Base-by-base conservation (phyloP, 1,140 invertebrate species). In the Temnothorax longispinosus region DNA sequence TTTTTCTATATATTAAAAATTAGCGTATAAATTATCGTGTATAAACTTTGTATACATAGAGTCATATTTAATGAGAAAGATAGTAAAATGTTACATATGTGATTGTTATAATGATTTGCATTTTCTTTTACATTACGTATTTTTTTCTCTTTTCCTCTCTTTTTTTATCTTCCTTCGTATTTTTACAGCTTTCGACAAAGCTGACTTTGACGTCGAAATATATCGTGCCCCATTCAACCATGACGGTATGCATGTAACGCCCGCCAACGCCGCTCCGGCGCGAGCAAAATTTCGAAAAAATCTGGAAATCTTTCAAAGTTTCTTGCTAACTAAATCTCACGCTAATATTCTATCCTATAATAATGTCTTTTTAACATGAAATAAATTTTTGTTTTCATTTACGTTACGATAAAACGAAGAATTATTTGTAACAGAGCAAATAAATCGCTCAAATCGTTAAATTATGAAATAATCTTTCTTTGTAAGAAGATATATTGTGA, bases 141-240 rank as follows among this genome's bases (percentile, higher is more conserved):
- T 21, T 81, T 74, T 58, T 58, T 3, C 21, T 35, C n/a, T 58
- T 58, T n/a, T n/a, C 18, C 21, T 11, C 15, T 13, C 27, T 72
- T 35, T 82, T 74, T 84, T 74, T 60, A 60, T 84, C 54, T 47
- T 62, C 13, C 11, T 60, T 62, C 80, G 32, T 75, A 84, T 84
- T 84, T 84, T 74, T 41, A 60, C 80, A 62, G 80, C 54, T 84
- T 60, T 74, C 69, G 69, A 84, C 69, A 84, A 84, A 84, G 69
- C 69, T 84, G 80, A 84, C 80, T 84, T 84, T 82, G 80, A 82
- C 80, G 54, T 74, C 69, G 13, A 84, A 75, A 84, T 84, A 71
- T 81, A 84, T 84, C 80, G 41, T 18, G 56, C 7, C 80, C 18
- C 67, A 41, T 75, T 84, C 56, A n/a, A 74, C 80, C 69, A 74